phyloP scores from a whole-genome alignment of 1,140 invertebrate genomes.

The Aphaenogaster ashmeadi region DNA sequence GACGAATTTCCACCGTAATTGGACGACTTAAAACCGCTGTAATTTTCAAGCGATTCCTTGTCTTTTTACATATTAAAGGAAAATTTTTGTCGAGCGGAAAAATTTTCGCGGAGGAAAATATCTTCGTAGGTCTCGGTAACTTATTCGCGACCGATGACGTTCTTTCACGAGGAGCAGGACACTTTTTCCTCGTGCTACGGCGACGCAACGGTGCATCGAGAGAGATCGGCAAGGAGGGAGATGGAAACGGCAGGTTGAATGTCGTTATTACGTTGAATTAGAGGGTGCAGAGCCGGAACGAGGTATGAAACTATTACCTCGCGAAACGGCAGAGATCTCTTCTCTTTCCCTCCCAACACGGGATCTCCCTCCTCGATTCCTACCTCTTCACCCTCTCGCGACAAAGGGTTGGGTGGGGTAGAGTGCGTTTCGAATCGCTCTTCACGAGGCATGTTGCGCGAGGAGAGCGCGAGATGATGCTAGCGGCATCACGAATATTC shows the following conservation, averaged over 20 bases:
- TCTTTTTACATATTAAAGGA: background rate
- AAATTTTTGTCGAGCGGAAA: background rate
- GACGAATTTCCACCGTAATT: constrained; percentile 38
- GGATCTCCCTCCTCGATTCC: constrained; percentile 53
- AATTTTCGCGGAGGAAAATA: background rate
- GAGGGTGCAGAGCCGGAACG: constrained; percentile 87
- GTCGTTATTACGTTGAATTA: constrained; percentile 87
- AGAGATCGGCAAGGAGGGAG: constrained; percentile 74
- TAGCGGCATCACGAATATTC: constrained; percentile 67
- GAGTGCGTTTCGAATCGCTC: constrained; percentile 62
- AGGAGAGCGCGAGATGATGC: constrained; percentile 67
- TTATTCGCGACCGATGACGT: constrained; percentile 26
- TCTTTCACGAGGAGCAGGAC: constrained; percentile 51
- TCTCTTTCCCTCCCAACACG: constrained; percentile 62
- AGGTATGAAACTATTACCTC: constrained; percentile 88
- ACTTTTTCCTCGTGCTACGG: constrained; percentile 71
- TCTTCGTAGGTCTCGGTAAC: background rate
- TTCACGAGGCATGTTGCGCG: constrained; percentile 64
- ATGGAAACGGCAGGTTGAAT: constrained; percentile 86
- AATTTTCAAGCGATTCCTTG: background rate
- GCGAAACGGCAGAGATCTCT: constrained; percentile 82
- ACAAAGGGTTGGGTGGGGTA: constrained; percentile 70
- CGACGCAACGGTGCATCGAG: constrained; percentile 72
- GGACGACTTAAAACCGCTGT: background rate
- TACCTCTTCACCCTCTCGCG: constrained; percentile 47